Conservation (phyloP, 2,113 vertebrate genomes). For the Takifugu bimaculatus region DNA sequence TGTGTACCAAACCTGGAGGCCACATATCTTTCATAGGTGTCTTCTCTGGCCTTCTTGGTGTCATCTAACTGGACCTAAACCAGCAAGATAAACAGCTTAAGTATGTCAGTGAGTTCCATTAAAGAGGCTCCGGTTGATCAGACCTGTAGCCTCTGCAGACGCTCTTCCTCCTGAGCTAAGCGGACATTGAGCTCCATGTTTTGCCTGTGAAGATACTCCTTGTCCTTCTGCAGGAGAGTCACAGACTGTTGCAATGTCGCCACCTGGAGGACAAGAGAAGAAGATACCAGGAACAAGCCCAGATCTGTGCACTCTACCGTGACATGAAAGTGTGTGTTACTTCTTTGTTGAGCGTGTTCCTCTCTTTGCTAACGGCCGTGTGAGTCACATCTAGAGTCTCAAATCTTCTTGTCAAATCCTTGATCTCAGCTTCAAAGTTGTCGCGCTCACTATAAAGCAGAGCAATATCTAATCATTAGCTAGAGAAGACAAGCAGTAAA, state of each 20-base stretch:
- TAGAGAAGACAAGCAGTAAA: not conserved
- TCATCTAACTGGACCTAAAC: conserved; percentile 85
- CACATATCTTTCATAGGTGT: conserved; percentile 94
- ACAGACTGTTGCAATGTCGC: conserved; percentile 83
- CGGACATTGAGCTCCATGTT: conserved; percentile 93
- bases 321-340: conserved; percentile 60
- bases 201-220: conserved; percentile 92
- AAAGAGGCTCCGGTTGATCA: not conserved
- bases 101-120: not conserved
- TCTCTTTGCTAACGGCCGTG: conserved; percentile 79
- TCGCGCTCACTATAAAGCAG: conserved; percentile 82
- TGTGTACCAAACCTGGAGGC: conserved; percentile 78
- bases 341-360: conserved; percentile 86
- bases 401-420: conserved; percentile 79
- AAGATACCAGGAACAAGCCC: not conserved
- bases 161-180: conserved; percentile 89
- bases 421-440: conserved; percentile 81
- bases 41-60: conserved; percentile 89
- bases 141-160: conserved; percentile 85
- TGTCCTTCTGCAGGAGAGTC: conserved; percentile 92
- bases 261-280: conserved; percentile 69
- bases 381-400: conserved; percentile 83
- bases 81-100: conserved; percentile 1
- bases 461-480: not conserved
- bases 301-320: too few relatives aligned